These are phyloP conservation scores for Axis porcinus DNA, from an alignment of 2,113 vertebrate genomes.

Conservation along the genomic window DNA sequence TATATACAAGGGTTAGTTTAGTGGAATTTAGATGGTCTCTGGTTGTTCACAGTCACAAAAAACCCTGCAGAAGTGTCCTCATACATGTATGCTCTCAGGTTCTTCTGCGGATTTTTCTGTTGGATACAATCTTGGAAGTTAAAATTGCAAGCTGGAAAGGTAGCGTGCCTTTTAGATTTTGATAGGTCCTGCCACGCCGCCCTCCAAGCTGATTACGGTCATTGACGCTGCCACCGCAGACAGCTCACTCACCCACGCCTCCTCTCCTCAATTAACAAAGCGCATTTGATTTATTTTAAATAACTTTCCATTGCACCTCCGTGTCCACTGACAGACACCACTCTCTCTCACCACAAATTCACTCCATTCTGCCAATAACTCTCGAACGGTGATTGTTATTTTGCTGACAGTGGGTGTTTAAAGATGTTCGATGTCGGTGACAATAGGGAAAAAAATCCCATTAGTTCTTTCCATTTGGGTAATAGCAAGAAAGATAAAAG, in stretches of 20 bases:
- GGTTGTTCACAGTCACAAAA: background rate
- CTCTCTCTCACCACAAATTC: background rate
- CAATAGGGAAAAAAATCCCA: slow-evolving; percentile 39
- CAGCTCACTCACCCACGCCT: fast-evolving
- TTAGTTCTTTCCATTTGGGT: slow-evolving; percentile 47
- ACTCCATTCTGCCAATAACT: background rate
- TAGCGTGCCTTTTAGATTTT: background rate
- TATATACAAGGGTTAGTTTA: fast-evolving
- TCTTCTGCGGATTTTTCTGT: background rate
- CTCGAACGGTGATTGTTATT: background rate
- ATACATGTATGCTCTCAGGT: fast-evolving
- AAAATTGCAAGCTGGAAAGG: background rate
- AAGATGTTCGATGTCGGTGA: slow-evolving; percentile 41
- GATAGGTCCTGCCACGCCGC: fast-evolving
- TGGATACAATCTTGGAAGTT: background rate
- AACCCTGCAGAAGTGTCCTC: fast-evolving
- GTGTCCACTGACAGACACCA: fast-evolving
- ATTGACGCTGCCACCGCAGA: fast-evolving
- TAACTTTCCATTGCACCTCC: background rate
- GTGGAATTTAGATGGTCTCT: background rate
- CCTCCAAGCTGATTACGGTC: background rate
- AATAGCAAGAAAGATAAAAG: slow-evolving; percentile 44
- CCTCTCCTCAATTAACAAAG: background rate
- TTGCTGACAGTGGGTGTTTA: slow-evolving; percentile 60
- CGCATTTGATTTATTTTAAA: background rate